Conservation (phyloP, 2,113 vertebrate species). For the Hemiprocne comata region DNA sequence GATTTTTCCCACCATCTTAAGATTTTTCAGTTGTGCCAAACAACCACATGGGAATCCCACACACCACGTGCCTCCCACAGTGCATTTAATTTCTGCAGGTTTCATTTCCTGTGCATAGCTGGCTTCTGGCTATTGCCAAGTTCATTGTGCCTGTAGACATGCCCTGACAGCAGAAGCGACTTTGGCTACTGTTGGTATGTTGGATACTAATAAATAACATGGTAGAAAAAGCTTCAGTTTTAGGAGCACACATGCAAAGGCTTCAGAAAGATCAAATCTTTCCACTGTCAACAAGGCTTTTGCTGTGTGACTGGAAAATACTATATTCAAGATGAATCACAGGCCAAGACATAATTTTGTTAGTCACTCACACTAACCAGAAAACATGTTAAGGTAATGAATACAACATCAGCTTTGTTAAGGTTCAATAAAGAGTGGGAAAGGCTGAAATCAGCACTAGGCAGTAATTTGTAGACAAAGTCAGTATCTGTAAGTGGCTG, state of each 20-base stretch:
- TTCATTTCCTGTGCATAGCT: constrained; percentile 1
- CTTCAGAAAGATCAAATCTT: constrained; percentile 59
- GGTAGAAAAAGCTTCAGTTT: constrained; percentile 2
- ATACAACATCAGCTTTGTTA: constrained; percentile 41
- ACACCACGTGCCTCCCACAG: background rate
- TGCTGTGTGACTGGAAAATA: constrained; percentile 73
- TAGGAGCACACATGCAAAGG: background rate
- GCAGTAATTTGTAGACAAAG: constrained; percentile 17
- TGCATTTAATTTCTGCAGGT: background rate
- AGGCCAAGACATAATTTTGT: constrained; percentile 46
- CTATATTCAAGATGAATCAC: constrained; percentile 73
- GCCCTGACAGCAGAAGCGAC: background rate
- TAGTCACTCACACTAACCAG: constrained; percentile 63
- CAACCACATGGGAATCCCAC: background rate
- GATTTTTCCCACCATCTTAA: background rate
- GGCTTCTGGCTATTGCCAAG: background rate
- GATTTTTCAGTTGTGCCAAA: background rate
- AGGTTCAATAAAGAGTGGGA: background rate
- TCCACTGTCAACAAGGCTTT: constrained; percentile 50
- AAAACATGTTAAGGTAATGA: constrained; percentile 49
- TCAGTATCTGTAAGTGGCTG: constrained; percentile 5
- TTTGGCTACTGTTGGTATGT: background rate
- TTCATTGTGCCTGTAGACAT: background rate
- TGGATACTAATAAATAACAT: constrained; percentile 29
- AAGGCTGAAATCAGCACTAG: constrained; percentile 35